phyloP scores from a whole-genome alignment of 2,797 vertebrate species.

The Zenarchopterus dispar region DNA sequence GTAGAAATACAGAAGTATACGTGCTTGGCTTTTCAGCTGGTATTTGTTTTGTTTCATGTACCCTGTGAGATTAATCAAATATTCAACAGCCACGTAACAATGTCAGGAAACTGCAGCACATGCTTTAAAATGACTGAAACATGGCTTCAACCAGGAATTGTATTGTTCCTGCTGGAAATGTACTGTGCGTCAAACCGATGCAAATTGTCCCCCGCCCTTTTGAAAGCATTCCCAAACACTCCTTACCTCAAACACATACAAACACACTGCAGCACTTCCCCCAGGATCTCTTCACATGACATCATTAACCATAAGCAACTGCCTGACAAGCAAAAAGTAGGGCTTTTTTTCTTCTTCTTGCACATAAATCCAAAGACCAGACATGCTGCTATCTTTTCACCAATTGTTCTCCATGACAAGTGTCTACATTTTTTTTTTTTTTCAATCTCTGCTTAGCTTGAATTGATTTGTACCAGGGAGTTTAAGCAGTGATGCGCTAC shows the following conservation, averaged over 20 bases:
- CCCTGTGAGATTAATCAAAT: conserved; percentile 13
- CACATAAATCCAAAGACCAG: conserved; percentile 75
- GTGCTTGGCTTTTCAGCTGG: not conserved
- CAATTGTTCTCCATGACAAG: conserved; percentile 59
- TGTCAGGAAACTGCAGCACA: conserved; percentile 22
- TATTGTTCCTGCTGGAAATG: conserved; percentile 55
- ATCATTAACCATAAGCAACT: conserved; percentile 78
- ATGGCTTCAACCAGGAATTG: conserved; percentile 45
- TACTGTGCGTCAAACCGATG: conserved; percentile 66
- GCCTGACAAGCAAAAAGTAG: conserved; percentile 73
- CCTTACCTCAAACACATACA: conserved; percentile 42
- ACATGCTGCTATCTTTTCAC: conserved; percentile 72
- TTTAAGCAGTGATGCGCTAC: conserved; percentile 41
- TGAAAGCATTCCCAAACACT: conserved; percentile 41
- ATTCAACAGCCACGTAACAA: conserved; percentile 20
- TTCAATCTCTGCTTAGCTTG: conserved; percentile 35
- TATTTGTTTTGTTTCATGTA: conserved; percentile 27
- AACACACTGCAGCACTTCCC: conserved; percentile 44
- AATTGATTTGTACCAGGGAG: conserved; percentile 66
- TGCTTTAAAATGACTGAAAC: conserved; percentile 54
- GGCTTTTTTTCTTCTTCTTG: conserved; percentile 42
- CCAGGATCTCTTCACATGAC: conserved; percentile 56
- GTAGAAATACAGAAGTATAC: conserved; percentile 1
- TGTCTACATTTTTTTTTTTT: conserved; percentile 2
- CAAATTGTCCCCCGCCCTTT: conserved; percentile 55